Base-by-base conservation (phyloP, 2,888 invertebrate species). In the Steinernema hermaphroditum region DNA sequence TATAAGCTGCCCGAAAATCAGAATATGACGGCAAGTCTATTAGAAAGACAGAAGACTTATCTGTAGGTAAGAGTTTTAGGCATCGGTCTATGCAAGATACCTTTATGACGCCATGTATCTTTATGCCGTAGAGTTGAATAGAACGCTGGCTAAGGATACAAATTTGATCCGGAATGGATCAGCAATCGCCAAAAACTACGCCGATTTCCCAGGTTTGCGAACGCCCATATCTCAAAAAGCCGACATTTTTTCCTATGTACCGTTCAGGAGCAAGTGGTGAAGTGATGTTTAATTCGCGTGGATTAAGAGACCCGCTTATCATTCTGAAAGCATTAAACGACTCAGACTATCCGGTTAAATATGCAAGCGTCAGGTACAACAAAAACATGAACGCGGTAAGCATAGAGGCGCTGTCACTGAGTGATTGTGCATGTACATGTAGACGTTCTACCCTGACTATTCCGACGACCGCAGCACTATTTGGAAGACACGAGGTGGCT, bases 401-500 rank as follows among this genome's bases (percentile, higher is more conserved):
- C 4, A 16, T 16, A 16, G n/a, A n/a, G n/a, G n/a, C n/a, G n/a
- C n/a, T n/a, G n/a, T n/a, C n/a, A n/a, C n/a, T n/a, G n/a, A n/a
- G n/a, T n/a, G n/a, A n/a, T n/a, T n/a, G n/a, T n/a, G n/a, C n/a
- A n/a, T 54, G 27, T 4, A 9, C 6, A 6, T 54, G 9, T 54
- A 54, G 16, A 62, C 29, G 16, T 29, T 72, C 1, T 49, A 29
- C 19, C 22, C 32, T 0, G 68, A 72, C 37, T 72, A 72, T 32
- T 4, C 46, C 16, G 69, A 72, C 29, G 57, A 37, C 14, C 2
- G n/a, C 27, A 62, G n/a, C 1, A 34, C 76, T 6, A 70, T 77
- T 32, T 76, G 76, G 76, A 24, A 50, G 16, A 54, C 44, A 12
- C 32, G 77, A n/a, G 54, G 46, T 12, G 77, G 77, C 1, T 24